Evolutionary conservation across 1,140 invertebrate species (phyloP), one percentile per base, ranked within the genome.

Genomic region (Habropoda laboriosa): DNA sequence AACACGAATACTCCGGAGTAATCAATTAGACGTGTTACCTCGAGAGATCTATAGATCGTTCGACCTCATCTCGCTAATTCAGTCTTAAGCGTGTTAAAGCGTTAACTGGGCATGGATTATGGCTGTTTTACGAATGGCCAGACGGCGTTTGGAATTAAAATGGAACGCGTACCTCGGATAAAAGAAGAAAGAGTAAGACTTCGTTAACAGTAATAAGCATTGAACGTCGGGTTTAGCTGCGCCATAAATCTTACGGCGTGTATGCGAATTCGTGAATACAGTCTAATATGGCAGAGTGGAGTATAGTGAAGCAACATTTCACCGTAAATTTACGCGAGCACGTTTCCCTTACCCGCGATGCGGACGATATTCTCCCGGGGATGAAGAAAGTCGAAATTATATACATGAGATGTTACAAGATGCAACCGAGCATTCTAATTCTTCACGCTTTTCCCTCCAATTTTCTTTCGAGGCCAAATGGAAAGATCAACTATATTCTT

Each of bases 311-410:
- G 76, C 58, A 73, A 47, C 68, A 53, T 73, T 63, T 63, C 76
- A 27, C 38, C 68, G 58, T 79, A 55, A 79, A 79, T 79, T 79
- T 63, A 73, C 58, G 45, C 21, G 58, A 38, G 68, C 47, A 63
- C 35, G 57, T 73, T 74, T 47, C 49, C 55, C 47, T 21, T 38
- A 6, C 40, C 47, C 2, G 40, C 47, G 57, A 49, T 30, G 32
- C 35, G 67, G 67, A 24, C 57, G 35, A 61, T 38, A 63, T 61
- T 58, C 68, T n/a, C 76, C 3, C 3, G 76, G 58, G 68, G 61
- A 73, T 55, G 47, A 64, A 73, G 68, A 73, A 79, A 73, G 70
- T 73, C 47, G 58, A 63, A 79, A 73, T 79, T 64, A 79, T 79
- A 55, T 73, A 72, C 68, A 63, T 21, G 47, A 55, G n/a, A 63